phyloP scores from a whole-genome alignment of 2,797 vertebrate species.

The Notamacropus eugenii region DNA sequence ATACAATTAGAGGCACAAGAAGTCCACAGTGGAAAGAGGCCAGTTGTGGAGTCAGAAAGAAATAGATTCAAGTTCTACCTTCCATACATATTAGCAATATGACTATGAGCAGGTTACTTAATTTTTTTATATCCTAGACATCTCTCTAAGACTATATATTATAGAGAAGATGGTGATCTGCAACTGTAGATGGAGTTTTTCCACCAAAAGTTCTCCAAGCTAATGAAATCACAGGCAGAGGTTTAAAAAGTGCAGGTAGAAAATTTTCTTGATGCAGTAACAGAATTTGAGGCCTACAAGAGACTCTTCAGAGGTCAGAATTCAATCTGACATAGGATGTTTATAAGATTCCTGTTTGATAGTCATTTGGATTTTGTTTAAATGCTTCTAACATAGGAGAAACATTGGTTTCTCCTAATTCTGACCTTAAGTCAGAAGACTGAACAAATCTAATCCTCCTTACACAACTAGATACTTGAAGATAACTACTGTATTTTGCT shows the following conservation, averaged over 20 bases:
- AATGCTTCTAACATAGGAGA: background rate
- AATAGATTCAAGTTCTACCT: background rate
- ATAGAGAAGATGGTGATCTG: background rate
- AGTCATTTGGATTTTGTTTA: too few species aligned
- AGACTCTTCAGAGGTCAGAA: background rate
- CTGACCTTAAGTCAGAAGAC: background rate
- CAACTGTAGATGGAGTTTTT: background rate
- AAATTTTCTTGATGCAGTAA: background rate
- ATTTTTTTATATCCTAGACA: background rate
- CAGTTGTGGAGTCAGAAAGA: background rate
- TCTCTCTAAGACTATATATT: background rate
- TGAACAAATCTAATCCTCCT: background rate
- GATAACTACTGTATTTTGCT: background rate
- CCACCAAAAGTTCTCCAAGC: background rate
- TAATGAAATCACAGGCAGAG: background rate
- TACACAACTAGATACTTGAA: background rate
- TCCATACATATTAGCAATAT: background rate
- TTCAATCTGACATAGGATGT: background rate
- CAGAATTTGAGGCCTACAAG: background rate
- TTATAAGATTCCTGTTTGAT: background rate
- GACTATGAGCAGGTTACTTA: background rate
- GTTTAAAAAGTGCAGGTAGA: background rate
- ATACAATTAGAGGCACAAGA: background rate
- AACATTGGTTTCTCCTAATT: background rate
- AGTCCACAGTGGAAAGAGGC: background rate